Percentiles rank a stretch among this genome's conserved stretches.
phyloP scores from a whole-genome alignment of 2,888 invertebrate genomes.

The Syritta pipiens region DNA sequence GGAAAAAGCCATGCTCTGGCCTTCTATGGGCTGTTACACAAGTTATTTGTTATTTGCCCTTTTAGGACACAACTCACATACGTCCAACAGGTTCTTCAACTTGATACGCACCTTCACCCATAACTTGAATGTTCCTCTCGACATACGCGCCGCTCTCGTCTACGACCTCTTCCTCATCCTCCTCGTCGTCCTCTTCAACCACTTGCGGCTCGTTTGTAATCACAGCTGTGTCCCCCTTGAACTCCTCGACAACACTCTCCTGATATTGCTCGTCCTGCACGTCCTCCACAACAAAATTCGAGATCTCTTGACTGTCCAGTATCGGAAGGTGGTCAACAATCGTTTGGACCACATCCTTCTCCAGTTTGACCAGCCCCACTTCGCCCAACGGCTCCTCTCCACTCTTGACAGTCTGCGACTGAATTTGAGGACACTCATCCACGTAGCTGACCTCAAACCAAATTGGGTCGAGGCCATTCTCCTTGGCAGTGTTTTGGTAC shows the following conservation, averaged over 20 bases:
- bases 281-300: constrained; percentile 25
- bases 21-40: no score
- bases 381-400: neutral
- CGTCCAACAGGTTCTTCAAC: no score
- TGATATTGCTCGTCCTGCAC: constrained; percentile 21
- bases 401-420: neutral
- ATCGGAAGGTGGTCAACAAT: constrained; percentile 31
- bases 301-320: constrained; percentile 14
- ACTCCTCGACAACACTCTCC: constrained; percentile 6
- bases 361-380: constrained; percentile 14
- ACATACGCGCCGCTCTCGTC: neutral
- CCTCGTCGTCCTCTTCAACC: neutral
- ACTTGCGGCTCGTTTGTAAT: constrained; percentile 15
- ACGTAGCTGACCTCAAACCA: constrained; percentile 46
- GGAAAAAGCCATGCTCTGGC: no score
- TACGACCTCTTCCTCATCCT: neutral
- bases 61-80: no score
- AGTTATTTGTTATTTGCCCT: no score
- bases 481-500: constrained; percentile 79
- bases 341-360: neutral
- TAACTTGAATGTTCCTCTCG: constrained; percentile 35
- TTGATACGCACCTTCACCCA: constrained; percentile 30
- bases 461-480: constrained; percentile 71
- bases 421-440: constrained; percentile 9
- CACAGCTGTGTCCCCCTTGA: neutral